phyloP scores from a whole-genome alignment of 2,113 vertebrate genomes.

The Rhodinocichla rosea region DNA sequence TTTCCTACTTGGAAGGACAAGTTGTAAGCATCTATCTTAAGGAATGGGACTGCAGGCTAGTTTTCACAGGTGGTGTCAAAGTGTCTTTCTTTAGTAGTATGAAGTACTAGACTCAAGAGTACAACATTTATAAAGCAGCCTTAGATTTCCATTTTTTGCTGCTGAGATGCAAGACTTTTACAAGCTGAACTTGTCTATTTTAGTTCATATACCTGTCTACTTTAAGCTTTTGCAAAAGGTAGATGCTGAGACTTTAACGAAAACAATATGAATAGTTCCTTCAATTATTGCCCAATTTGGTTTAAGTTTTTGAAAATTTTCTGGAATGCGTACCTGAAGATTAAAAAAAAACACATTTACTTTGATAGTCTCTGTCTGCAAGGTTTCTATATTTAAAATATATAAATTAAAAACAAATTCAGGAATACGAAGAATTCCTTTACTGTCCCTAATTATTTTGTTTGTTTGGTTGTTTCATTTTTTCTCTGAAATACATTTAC shows the following conservation, averaged over 20 bases:
- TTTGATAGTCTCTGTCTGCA: background rate
- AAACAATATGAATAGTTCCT: background rate
- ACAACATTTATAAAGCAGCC: background rate
- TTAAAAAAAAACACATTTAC: background rate
- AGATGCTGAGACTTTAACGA: background rate
- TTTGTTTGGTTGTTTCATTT: background rate
- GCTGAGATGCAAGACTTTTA: background rate
- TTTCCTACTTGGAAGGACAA: background rate
- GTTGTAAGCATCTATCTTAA: background rate
- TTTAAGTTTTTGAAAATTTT: background rate
- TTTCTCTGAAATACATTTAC: background rate
- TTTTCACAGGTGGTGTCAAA: background rate
- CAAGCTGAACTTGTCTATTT: background rate
- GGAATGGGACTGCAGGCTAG: background rate
- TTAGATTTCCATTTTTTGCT: background rate
- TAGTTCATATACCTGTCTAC: background rate
- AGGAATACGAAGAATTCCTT: background rate
- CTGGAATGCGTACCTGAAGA: background rate
- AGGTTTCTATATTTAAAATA: background rate
- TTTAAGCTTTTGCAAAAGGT: background rate
- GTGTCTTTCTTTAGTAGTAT: background rate
- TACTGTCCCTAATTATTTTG: background rate
- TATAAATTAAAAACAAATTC: background rate
- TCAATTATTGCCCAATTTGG: background rate
- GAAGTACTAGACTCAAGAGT: background rate